These are phyloP conservation scores for Cheilosia soror DNA, from an alignment of 2,888 invertebrate genomes.

Conservation along the genomic window DNA sequence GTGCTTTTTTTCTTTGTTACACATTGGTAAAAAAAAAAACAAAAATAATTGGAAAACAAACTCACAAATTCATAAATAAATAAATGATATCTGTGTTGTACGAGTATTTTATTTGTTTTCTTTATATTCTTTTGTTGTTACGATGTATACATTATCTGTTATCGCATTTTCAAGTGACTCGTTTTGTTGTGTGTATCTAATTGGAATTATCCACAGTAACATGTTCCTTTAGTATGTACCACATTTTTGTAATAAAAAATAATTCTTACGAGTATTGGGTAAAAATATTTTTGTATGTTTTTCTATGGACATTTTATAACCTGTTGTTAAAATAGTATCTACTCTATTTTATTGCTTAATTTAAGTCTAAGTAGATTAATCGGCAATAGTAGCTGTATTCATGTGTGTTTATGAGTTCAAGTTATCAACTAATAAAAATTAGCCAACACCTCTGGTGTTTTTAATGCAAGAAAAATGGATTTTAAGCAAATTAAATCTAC, in stretches of 20 bases:
- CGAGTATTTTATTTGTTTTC: constrained; percentile 30
- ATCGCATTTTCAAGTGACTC: constrained; percentile 32
- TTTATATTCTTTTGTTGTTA: not conserved
- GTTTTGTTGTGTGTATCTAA: constrained; percentile 38
- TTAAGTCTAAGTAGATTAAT: not conserved
- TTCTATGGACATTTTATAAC: constrained; percentile 7
- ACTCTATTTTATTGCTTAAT: constrained; percentile 20
- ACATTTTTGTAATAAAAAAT: not conserved
- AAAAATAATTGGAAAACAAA: constrained; percentile 2
- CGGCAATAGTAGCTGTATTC: not conserved
- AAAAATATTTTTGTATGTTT: constrained; percentile 11
- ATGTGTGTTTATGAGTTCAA: too few relatives aligned
- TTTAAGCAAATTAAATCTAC: too few relatives aligned
- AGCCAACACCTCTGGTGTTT: too few relatives aligned
- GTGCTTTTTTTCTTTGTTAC: not conserved
- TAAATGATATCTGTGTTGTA: constrained; percentile 29
- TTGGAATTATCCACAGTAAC: constrained; percentile 28
- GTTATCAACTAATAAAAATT: too few relatives aligned
- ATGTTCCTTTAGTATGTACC: not conserved
- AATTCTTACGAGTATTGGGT: not conserved
- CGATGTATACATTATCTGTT: constrained; percentile 20
- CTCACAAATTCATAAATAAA: constrained; percentile 45
- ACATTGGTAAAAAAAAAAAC: not conserved
- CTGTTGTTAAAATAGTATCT: not conserved
- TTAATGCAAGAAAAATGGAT: too few relatives aligned